Base-by-base conservation (phyloP, 2,113 vertebrate species). In the Holacanthus passer region DNA sequence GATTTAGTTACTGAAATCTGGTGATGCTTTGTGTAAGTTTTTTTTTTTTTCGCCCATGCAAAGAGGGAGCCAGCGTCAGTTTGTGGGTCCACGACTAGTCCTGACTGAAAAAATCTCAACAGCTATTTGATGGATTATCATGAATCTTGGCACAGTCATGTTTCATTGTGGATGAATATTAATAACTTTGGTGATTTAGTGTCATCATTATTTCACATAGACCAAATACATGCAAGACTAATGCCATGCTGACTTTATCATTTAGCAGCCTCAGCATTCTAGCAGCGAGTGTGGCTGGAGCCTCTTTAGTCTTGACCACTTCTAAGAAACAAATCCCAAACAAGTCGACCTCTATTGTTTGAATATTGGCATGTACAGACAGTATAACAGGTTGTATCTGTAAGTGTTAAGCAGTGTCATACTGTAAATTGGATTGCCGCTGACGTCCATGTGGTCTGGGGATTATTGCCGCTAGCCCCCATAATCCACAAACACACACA, bases 341-440 rank as follows among this genome's bases (percentile, higher is more conserved):
- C 17, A 27, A 32, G 32, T 22, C 0, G 0, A 52, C 19, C 12
- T 32, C 22, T 17, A 20, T n/a, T 32, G 19, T 74, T 48, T 32
- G 20, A 64, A 47, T 67, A 73, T 37, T 82, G 60, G 14, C 60
- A 66, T 71, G 65, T 31, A 53, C 8, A 63, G 50, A 50, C 11
- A 69, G 43, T 63, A 41, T 29, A 75, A 43, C 76, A 83, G 52
- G 73, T 74, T 86, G 81, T 68, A n/a, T 73, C 29, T 72, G 59
- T 27, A 75, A 77, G 85, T 71, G 77, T 66, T 87, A 84, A 88
- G 79, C 50, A 75, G 50, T 81, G 81, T 81, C 77, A 45, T 81
- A 73, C 70, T 71, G 84, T 89, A 90, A 92, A 92, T 90, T 87
- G 91, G 91, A 92, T 92, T 93, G 70, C 45, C 70, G 87, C 73